phyloP scores from a whole-genome alignment of 1,140 invertebrate species.

The Chlorops oryzae region DNA sequence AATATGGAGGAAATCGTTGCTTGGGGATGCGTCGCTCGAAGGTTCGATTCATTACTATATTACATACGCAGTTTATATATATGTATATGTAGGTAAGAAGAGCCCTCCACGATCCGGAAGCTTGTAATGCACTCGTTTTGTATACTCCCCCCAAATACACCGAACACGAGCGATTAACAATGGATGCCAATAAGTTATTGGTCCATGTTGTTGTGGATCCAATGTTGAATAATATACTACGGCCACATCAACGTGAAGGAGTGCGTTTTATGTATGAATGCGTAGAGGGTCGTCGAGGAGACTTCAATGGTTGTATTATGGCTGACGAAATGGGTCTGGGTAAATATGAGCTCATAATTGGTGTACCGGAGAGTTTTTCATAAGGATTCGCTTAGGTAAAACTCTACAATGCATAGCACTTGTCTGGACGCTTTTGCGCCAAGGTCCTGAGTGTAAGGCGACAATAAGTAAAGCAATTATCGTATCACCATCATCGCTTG shows the following conservation, averaged over 20 bases:
- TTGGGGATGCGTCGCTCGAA: constrained; percentile 68
- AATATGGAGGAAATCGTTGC: constrained; percentile 51
- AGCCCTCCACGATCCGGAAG: constrained; percentile 88
- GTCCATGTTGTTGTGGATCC: constrained; percentile 96
- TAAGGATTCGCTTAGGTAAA: constrained; percentile 63
- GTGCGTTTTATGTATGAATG: constrained; percentile 99
- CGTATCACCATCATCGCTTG: constrained; percentile 93
- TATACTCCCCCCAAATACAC: constrained; percentile 70
- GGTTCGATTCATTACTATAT: too few relatives aligned
- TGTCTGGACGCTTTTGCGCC: constrained; percentile 88
- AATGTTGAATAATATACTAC: constrained; percentile 76
- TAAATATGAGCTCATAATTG: not conserved
- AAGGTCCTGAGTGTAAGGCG: constrained; percentile 78
- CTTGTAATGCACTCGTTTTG: constrained; percentile 87
- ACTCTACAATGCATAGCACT: constrained; percentile 97
- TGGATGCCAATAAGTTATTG: constrained; percentile 53
- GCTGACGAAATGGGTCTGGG: constrained; percentile 91
- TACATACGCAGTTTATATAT: too few relatives aligned
- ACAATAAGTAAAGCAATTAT: constrained; percentile 89
- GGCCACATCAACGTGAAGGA: constrained; percentile 98
- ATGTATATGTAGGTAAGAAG: too few relatives aligned
- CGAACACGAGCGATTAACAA: constrained; percentile 47
- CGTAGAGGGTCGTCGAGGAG: constrained; percentile 79
- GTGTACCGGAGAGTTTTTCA: not conserved
- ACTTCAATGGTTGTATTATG: constrained; percentile 94